These are phyloP conservation scores for Serrognathus titanus DNA, from an alignment of 2,888 invertebrate species.

Conservation along the genomic window DNA sequence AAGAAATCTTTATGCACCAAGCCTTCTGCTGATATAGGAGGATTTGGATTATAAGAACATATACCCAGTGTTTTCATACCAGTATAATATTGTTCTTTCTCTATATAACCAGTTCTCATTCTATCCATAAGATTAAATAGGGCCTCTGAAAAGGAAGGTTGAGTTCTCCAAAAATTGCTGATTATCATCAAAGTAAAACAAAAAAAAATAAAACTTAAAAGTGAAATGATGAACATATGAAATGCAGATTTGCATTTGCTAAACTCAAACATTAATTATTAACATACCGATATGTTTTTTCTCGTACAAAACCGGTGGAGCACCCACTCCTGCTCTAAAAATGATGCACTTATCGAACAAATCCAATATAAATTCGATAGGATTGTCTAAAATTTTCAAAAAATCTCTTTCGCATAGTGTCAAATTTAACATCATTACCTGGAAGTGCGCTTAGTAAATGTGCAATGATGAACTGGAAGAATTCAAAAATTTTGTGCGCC, in stretches of 20 bases:
- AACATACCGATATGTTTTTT: conserved; percentile 37
- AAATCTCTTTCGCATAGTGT: neutral
- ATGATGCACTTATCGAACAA: conserved; percentile 49
- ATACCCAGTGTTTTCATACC: conserved; percentile 44
- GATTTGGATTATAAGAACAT: conserved; percentile 37
- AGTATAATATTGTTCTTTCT: conserved; percentile 37
- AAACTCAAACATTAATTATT: neutral
- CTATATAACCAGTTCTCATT: conserved; percentile 41
- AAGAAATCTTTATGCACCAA: conserved; percentile 39
- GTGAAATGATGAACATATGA: neutral
- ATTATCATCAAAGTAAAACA: too few relatives aligned
- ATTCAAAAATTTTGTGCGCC: conserved; percentile 46
- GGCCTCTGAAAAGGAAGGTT: conserved; percentile 29
- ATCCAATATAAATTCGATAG: conserved; percentile 47
- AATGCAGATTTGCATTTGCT: neutral
- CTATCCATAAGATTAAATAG: conserved; percentile 44
- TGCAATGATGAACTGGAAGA: conserved; percentile 49
- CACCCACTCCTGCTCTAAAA: conserved; percentile 47
- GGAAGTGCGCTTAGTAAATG: conserved; percentile 47
- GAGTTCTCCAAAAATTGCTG: neutral
- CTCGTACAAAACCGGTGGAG: conserved; percentile 49
- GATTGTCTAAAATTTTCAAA: conserved; percentile 37
- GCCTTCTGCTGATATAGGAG: conserved; percentile 31
- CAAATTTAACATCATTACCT: conserved; percentile 20
- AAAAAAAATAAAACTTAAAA: neutral